A percentile compares a stretch with the other conserved stretches of the same genome.
phyloP scores from a whole-genome alignment of 2,113 vertebrate species.

The Pagrus major region DNA sequence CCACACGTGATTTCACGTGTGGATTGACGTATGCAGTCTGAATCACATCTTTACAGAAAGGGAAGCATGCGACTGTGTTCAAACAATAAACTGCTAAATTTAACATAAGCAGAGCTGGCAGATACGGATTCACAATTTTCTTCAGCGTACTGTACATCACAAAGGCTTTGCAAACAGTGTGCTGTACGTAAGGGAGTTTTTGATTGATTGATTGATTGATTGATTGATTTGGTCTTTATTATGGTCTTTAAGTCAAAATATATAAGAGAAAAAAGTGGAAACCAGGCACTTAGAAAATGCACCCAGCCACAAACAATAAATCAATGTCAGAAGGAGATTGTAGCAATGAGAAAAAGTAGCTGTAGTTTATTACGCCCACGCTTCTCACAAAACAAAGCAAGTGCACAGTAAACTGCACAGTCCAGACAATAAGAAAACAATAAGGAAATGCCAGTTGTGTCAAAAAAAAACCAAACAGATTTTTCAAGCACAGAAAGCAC shows the following conservation, averaged over 20 bases:
- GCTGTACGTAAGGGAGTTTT: background rate
- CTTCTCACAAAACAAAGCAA: background rate
- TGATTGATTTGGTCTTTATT: background rate
- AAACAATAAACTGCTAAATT: background rate
- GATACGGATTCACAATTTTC: background rate
- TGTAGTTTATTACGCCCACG: background rate
- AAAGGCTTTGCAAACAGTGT: background rate
- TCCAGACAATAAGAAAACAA: background rate
- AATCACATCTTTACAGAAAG: background rate
- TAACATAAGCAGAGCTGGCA: background rate
- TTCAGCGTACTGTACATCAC: too few relatives aligned
- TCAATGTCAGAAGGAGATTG: slow-evolving; percentile 1
- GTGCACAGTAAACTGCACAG: background rate
- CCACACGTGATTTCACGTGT: background rate
- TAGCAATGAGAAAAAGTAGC: background rate
- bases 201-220: background rate
- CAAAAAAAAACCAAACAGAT: background rate
- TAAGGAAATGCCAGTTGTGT: background rate
- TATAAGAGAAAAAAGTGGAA: too few relatives aligned
- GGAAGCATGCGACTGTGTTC: background rate
- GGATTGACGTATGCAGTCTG: background rate
- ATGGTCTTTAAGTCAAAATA: background rate
- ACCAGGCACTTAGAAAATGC: background rate
- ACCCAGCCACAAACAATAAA: background rate
- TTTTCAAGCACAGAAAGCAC: background rate